phyloP scores from a whole-genome alignment of 2,113 vertebrate species.

The Odocoileus hemionus region DNA sequence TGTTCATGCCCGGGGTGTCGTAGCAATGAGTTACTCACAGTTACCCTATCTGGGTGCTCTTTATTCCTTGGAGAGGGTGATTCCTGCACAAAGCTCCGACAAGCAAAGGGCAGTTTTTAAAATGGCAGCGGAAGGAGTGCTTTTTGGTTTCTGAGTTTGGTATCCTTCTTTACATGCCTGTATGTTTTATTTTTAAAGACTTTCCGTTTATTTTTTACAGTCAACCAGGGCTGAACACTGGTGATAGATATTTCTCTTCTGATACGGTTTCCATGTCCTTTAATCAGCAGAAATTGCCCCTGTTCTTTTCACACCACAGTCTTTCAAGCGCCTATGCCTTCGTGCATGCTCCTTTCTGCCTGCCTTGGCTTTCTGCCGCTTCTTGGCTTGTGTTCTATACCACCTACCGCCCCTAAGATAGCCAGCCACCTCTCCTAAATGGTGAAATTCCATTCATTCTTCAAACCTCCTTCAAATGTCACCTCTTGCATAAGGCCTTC shows the following conservation, averaged over 20 bases:
- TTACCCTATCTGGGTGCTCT: background rate
- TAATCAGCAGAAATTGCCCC: background rate
- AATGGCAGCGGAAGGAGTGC: background rate
- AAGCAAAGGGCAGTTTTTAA: background rate
- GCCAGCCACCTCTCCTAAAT: background rate
- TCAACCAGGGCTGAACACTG: background rate
- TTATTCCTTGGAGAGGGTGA: background rate
- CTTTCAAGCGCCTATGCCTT: background rate
- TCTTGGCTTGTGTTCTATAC: background rate
- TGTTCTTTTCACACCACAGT: background rate
- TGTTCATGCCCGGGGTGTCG: background rate
- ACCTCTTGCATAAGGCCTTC: background rate
- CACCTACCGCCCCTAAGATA: background rate
- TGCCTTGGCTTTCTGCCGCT: background rate
- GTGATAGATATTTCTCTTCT: background rate
- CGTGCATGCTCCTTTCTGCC: background rate
- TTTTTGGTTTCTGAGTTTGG: background rate
- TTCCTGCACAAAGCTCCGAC: background rate
- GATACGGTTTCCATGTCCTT: background rate
- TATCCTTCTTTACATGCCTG: background rate
- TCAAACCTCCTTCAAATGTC: background rate
- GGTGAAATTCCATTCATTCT: background rate
- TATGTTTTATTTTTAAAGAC: background rate
- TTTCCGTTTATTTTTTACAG: background rate
- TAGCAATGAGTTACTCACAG: slow-evolving; percentile 27